These are phyloP conservation scores for Carettochelys insculpta DNA, from an alignment of 2,113 vertebrate species.

Conservation along the genomic window DNA sequence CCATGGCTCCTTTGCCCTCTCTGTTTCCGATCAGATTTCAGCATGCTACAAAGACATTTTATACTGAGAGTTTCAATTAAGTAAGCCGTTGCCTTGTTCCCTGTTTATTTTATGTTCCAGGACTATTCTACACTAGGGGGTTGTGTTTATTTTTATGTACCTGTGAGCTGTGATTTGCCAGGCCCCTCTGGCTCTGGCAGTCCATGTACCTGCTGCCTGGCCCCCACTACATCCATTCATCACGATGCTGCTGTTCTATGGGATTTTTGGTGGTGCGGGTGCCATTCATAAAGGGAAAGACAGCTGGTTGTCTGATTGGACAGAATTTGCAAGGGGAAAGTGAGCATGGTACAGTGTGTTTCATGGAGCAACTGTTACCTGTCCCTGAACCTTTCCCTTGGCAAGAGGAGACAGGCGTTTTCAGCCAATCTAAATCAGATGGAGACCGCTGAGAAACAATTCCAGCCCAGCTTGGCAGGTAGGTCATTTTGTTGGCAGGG, in stretches of 20 bases:
- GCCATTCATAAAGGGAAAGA: neutral
- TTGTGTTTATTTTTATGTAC: accelerated
- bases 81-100: neutral
- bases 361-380: neutral
- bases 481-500: neutral
- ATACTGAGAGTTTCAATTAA: neutral
- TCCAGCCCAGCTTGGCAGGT: neutral
- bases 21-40: neutral
- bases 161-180: neutral
- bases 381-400: neutral
- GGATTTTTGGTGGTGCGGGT: neutral
- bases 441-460: neutral
- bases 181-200: neutral
- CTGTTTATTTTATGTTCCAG: neutral
- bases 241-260: neutral
- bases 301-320: neutral
- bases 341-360: neutral
- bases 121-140: accelerated
- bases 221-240: neutral
- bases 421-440: neutral
- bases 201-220: accelerated
- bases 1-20: accelerated
- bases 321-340: neutral
- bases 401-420: neutral
- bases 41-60: neutral